Base-by-base conservation (phyloP, 2,797 vertebrate species). In the Eidolon dupreanum region DNA sequence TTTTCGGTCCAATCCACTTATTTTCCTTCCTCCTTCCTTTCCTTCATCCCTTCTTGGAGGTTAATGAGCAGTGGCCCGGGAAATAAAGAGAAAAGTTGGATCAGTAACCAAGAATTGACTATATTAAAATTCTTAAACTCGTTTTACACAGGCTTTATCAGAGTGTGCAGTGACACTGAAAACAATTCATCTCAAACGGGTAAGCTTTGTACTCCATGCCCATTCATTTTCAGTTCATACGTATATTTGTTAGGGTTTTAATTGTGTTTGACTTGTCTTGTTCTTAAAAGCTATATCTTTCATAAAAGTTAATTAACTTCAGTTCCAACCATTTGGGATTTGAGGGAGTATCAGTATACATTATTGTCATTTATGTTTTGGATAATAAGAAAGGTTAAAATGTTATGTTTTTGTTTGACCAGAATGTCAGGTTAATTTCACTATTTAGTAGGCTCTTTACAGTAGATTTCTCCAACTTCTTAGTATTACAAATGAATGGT, bases 121-220 rank as follows among this genome's bases (percentile, higher is more conserved):
- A 0, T 74, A 36, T 77, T 94, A 83, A 94, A 61, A 36, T 61
- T 93, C 55, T 78, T 87, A 31, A 95, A 22, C 87, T 98, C 97
- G 2, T 16, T 98, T 98, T 95, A 33, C 96, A 24, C 98, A 99
- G 99, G 99, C 99, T 90, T 98, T 99, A 98, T 99, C 99, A 0
- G 99, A 99, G 96, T 99, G 99, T 83, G 99, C 99, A 0, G 98
- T 99, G 96, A 99, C 99, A 0, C 99, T 99, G 97, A 99, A 99
- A 98, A 99, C 99, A 95, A 99, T 99, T 98, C 99, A 99, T 99
- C 99, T 99, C 98, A 99, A 99, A 99, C 98, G 99, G 99, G 99
- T 99, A 98, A 99, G 98, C 22, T 66, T 93, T 33, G 19, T 33
- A 33, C 26, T n/a, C 28, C 10, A 0, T 78, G 15, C 17, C 8